These are phyloP conservation scores for Galbula dea DNA, from an alignment of 2,113 vertebrate species.

Conservation along the genomic window DNA sequence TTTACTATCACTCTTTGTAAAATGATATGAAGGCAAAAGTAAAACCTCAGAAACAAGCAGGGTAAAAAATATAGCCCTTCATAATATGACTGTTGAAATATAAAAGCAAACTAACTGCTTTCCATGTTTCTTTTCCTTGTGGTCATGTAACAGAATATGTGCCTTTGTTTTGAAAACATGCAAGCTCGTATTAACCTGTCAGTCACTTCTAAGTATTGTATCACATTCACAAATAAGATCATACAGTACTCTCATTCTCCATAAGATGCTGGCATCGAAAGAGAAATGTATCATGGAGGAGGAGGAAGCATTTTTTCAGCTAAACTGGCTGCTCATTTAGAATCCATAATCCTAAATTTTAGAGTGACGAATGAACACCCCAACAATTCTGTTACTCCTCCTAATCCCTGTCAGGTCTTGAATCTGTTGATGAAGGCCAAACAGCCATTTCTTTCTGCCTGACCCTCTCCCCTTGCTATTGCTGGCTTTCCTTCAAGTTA, in stretches of 20 bases:
- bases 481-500: constrained; percentile 43
- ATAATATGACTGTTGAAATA: constrained; percentile 26
- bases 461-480: constrained; percentile 45
- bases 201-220: background rate
- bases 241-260: background rate
- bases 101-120: constrained; percentile 21
- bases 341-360: constrained; percentile 14
- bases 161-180: constrained; percentile 10
- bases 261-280: background rate
- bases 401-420: background rate
- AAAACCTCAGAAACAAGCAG: background rate
- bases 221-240: background rate
- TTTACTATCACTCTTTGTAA: constrained; percentile 9
- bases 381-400: constrained; percentile 21
- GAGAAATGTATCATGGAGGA: background rate
- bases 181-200: constrained; percentile 15
- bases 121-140: constrained; percentile 39
- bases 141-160: constrained; percentile 26
- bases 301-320: background rate
- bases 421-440: constrained; percentile 1
- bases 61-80: constrained; percentile 4
- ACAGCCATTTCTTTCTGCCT: constrained; percentile 38
- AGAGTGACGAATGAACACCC: constrained; percentile 2
- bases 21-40: background rate
- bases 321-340: background rate